Base-by-base conservation (phyloP, 2,888 invertebrate species). In the Baronia brevicornis region DNA sequence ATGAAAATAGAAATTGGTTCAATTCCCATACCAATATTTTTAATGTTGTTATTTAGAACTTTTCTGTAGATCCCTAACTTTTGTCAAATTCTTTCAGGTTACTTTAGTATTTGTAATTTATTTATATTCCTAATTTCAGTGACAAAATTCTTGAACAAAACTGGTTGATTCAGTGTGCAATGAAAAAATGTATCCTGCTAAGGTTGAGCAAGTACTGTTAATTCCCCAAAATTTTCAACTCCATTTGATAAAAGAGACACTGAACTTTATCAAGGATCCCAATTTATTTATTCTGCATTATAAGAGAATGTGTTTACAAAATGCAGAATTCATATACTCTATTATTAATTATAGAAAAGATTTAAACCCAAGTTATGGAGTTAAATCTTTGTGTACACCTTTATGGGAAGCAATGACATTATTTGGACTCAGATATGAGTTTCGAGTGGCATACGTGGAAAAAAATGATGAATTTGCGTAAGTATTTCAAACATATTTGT, bases 231-330 rank as follows among this genome's bases (percentile, higher is more conserved):
- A 30, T 6, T 9, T 30, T 6, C 29, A 35, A 26, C 2, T 17
- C 3, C 19, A 20, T 2, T 29, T 24, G 25, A 21, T 29, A 15
- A 25, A 14, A 20, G 21, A 7, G 6, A 29, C 29, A 5, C 10
- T 35, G 11, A 30, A 12, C 4, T 35, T 35, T 7, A 29, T 35
- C 5, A 35, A 35, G 30, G 12, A 29, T 35, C 10, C 25, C 8
- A 14, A 29, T 2, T 10, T 26, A 5, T 5, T 7, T 12, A 7
- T 9, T 26, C 3, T 35, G 4, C 14, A 17, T 12, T 35, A 29
- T 11, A 28, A 28, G 2, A 23, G 15, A 26, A 17, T 35, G 17
- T 19, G 15, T 11, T 6, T 17, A 14, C 6, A 7, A 9, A 25
- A 25, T n/a, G 3, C 25, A 15, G 12, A 21, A 3, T 35, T 35